These are phyloP conservation scores for Rhinichthys klamathensis DNA, from an alignment of 2,113 vertebrate species.

Conservation along the genomic window DNA sequence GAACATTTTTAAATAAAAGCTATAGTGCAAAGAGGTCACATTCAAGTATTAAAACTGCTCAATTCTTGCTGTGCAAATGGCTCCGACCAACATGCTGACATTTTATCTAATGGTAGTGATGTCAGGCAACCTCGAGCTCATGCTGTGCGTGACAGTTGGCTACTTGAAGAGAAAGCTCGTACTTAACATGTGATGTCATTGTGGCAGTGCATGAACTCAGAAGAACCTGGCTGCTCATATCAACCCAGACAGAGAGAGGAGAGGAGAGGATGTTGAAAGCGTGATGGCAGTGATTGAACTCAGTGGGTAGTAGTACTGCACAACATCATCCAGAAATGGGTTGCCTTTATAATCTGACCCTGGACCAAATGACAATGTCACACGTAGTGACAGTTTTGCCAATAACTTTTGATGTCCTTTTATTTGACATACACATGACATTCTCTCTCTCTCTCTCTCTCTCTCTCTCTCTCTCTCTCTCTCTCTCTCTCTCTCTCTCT, in stretches of 20 bases:
- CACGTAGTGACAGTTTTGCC: background rate
- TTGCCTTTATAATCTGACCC: slow-evolving; percentile 8
- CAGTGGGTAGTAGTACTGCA: background rate
- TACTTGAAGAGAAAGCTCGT: background rate
- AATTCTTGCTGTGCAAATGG: background rate
- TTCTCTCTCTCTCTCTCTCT: too few relatives aligned
- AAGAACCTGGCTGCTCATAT: background rate
- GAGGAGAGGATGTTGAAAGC: background rate
- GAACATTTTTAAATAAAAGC: background rate
- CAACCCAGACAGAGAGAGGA: background rate
- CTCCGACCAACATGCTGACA: background rate
- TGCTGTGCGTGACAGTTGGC: background rate
- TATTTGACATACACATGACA: background rate
- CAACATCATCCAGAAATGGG: background rate
- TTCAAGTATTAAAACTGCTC: background rate
- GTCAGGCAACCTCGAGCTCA: slow-evolving; percentile 2
- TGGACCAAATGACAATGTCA: background rate
- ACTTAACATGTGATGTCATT: background rate
- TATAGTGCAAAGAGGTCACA: background rate
- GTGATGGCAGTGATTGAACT: background rate
- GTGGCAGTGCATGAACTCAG: slow-evolving; percentile 1
- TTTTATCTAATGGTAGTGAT: background rate
- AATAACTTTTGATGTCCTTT: background rate
- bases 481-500: too few relatives aligned
- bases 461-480: too few relatives aligned